Percentiles rank a stretch among this genome's conserved stretches.
phyloP scores from a whole-genome alignment of 2,113 vertebrate species.

The Serilophus lunatus region DNA sequence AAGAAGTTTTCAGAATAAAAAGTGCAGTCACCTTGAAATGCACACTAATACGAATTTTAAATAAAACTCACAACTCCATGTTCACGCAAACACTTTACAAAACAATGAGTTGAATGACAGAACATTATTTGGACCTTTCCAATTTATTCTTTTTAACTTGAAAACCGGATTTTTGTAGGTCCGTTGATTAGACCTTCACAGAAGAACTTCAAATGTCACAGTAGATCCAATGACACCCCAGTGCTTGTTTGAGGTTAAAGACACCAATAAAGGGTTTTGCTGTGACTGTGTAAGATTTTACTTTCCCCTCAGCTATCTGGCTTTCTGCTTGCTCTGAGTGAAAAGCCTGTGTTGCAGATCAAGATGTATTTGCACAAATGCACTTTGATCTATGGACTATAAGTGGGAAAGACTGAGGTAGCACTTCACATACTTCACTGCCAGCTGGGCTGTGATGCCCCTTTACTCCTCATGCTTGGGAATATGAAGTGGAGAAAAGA shows the following conservation, averaged over 20 bases:
- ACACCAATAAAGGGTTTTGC: rapidly evolving
- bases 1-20: slow-evolving; percentile 23
- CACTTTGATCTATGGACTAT: not conserved
- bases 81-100: not conserved
- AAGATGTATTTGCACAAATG: not conserved
- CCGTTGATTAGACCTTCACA: not conserved
- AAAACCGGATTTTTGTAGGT: not conserved
- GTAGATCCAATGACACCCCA: not conserved
- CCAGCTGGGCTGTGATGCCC: not conserved
- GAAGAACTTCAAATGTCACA: not conserved
- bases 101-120: not conserved
- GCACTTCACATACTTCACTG: rapidly evolving
- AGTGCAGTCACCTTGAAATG: slow-evolving; percentile 24
- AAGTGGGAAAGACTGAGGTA: not conserved
- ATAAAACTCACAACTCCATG: not conserved
- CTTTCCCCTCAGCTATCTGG: not conserved
- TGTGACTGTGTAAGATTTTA: not conserved
- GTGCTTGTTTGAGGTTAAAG: not conserved
- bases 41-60: slow-evolving; percentile 23
- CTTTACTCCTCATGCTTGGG: not conserved
- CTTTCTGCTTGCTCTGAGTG: not conserved
- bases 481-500: not conserved
- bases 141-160: not conserved
- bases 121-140: not conserved
- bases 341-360: not conserved